phyloP scores from a whole-genome alignment of 2,113 vertebrate genomes.

The Hypomesus transpacificus region DNA sequence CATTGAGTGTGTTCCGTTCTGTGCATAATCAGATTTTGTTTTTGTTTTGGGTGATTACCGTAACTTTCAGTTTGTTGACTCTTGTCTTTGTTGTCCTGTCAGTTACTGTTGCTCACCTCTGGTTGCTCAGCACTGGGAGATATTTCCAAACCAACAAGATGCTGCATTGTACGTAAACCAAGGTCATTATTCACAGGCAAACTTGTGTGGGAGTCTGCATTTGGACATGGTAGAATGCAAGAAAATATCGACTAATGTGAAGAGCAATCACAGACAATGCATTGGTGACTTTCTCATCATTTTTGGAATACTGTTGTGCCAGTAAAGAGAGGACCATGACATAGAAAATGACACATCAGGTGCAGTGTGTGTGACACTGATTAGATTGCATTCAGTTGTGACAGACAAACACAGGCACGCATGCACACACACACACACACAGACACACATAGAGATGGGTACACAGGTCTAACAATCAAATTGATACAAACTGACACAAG shows the following conservation, averaged over 20 bases:
- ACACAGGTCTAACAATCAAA: slow-evolving; percentile 16
- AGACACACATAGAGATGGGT: background rate
- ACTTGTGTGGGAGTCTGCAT: no score
- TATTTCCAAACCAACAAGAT: no score
- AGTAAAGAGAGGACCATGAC: slow-evolving; percentile 13
- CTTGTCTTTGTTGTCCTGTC: background rate
- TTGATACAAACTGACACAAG: slow-evolving; percentile 9
- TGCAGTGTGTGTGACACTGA: slow-evolving; percentile 27
- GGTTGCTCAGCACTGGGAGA: no score
- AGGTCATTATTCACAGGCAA: no score
- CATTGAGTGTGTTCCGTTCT: slow-evolving; percentile 43
- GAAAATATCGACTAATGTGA: no score
- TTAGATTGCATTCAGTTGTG: slow-evolving; percentile 7
- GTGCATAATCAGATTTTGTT: slow-evolving; percentile 27
- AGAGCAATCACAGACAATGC: no score
- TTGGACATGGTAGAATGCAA: no score
- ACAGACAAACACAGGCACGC: slow-evolving; percentile 24
- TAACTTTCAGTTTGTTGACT: slow-evolving; percentile 7
- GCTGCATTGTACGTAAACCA: no score
- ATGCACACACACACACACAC: slow-evolving; percentile 9
- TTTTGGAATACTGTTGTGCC: background rate
- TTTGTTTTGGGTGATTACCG: no score
- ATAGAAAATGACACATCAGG: slow-evolving; percentile 23
- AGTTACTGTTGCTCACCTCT: background rate
- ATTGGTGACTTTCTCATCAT: no score